Conservation (phyloP, 2,888 invertebrate genomes). For the Agriotes lineatus region DNA sequence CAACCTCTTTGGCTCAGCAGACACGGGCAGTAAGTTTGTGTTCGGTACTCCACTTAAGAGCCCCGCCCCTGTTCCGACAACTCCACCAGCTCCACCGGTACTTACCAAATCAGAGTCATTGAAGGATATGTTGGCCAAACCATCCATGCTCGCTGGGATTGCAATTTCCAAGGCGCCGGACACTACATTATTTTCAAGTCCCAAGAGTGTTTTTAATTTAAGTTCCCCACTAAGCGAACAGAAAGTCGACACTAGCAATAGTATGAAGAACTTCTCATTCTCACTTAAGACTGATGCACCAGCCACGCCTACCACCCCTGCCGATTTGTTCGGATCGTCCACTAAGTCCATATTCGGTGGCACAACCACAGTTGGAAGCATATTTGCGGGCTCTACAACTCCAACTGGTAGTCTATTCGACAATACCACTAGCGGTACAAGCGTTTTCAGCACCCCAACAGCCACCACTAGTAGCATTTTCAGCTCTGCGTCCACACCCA, state of each 20-base stretch:
- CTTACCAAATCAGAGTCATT: constrained; percentile 32
- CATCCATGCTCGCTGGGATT: constrained; percentile 42
- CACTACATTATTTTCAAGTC: not conserved
- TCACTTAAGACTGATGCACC: not conserved
- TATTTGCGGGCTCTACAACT: constrained; percentile 2
- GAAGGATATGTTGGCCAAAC: constrained; percentile 50
- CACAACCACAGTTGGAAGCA: not conserved
- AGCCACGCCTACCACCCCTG: not conserved
- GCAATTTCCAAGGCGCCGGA: constrained; percentile 4
- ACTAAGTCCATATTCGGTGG: not conserved
- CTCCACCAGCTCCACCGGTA: constrained; percentile 9
- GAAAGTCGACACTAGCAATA: not conserved
- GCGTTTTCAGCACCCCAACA: no score
- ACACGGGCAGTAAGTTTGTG: constrained; percentile 20
- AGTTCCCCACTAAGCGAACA: constrained; percentile 1
- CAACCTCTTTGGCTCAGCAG: not conserved
- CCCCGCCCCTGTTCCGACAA: constrained; percentile 13
- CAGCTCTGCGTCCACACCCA: not conserved
- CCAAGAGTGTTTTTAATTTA: not conserved
- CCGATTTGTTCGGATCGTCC: not conserved
- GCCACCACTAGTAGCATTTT: not conserved
- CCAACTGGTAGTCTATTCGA: constrained; percentile 17
- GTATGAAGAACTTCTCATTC: not conserved
- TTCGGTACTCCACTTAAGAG: constrained; percentile 47
- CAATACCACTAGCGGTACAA: not conserved